Evolutionary conservation across 1,140 invertebrate species (phyloP).

Genomic region (Agraylea sexmaculata): DNA sequence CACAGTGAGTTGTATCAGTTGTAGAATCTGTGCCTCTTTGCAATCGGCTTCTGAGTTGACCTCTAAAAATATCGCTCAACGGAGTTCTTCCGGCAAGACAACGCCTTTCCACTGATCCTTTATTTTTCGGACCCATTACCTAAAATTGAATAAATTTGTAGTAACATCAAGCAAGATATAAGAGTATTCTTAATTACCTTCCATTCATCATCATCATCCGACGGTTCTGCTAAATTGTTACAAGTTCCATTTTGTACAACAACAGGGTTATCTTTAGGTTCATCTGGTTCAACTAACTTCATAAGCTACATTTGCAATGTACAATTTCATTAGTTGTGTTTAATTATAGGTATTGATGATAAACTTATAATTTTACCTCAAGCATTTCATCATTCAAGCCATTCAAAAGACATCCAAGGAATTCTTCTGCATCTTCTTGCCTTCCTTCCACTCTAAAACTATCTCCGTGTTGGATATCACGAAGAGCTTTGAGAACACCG

Average conservation of each 20-base stretch:
- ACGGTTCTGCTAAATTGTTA: conserved; percentile 21
- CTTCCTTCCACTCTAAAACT: conserved; percentile 48
- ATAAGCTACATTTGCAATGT: conserved; percentile 58
- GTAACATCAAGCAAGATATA: conserved; percentile 4
- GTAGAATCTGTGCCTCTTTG: conserved; percentile 60
- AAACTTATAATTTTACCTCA: conserved; percentile 43
- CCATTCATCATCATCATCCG: conserved; percentile 56
- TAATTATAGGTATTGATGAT: background rate
- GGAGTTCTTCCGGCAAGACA: conserved; percentile 76
- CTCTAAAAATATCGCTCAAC: conserved; percentile 84
- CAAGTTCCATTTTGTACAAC: conserved; percentile 22
- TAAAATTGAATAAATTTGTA: conserved; percentile 24
- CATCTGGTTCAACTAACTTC: conserved; percentile 49
- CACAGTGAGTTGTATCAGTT: conserved; percentile 57
- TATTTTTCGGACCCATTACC: conserved; percentile 79
- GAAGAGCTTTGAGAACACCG: conserved; percentile 65
- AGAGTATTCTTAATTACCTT: conserved; percentile 39
- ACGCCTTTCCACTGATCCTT: conserved; percentile 70
- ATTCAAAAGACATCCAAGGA: conserved; percentile 83
- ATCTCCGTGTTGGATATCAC: conserved; percentile 43
- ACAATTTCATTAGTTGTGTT: background rate
- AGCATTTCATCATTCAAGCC: conserved; percentile 94
- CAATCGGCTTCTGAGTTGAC: conserved; percentile 74
- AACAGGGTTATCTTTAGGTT: conserved; percentile 30
- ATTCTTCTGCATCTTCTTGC: conserved; percentile 93